Percentiles rank a stretch among this genome's conserved stretches.
Conservation (phyloP, 2,797 vertebrate species). For the Gambelia wislizenii region DNA sequence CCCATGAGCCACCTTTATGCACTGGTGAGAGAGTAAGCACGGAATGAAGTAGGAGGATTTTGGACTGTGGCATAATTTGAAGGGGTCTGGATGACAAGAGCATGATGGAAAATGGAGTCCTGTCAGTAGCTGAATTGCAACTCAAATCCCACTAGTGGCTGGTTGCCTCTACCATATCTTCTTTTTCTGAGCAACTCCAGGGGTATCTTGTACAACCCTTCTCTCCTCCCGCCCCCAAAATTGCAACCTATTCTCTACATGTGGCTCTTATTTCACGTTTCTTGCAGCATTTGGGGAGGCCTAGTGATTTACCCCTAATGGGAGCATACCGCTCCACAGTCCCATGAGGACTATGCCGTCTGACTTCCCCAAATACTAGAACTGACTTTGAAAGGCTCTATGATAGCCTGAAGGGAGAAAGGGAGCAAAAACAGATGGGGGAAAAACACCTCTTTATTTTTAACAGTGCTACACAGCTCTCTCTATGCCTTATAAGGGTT, state of each 20-base stretch:
- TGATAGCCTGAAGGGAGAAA: too few relatives aligned
- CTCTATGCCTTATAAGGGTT: neutral
- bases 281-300: too few relatives aligned
- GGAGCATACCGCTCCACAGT: neutral
- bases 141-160: too few relatives aligned
- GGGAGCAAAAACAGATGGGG: too few relatives aligned
- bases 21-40: neutral
- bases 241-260: neutral
- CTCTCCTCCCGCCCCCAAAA: accelerated
- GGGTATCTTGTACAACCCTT: too few relatives aligned
- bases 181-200: neutral
- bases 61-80: too few relatives aligned
- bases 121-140: neutral
- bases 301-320: neutral
- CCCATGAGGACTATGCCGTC: neutral
- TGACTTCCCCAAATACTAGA: neutral
- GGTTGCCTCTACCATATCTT: neutral
- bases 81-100: neutral
- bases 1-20: neutral
- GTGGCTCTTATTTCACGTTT: too few relatives aligned
- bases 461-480: neutral
- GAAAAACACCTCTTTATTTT: too few relatives aligned
- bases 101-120: neutral
- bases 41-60: neutral
- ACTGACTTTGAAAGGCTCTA: neutral